Evolutionary conservation across 2,113 vertebrate genomes (phyloP), one percentile per base, ranked within the genome.

Genomic region (Campylomormyrus tamandua): DNA sequence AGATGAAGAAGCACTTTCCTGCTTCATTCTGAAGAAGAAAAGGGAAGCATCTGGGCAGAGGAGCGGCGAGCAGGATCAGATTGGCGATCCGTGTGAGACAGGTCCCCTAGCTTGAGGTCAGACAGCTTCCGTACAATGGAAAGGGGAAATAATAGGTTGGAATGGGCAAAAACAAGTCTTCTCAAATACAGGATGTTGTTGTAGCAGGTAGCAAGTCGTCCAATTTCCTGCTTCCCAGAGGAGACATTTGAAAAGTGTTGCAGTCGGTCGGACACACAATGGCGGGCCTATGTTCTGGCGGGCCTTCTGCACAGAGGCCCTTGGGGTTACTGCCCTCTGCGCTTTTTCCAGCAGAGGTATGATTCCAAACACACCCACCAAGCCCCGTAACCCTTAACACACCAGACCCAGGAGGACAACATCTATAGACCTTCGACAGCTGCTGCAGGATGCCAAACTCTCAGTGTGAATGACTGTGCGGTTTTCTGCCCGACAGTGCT

Each of bases 161-260:
- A 96, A 96, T 95, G 95, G 95, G 95, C 93, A 94, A 95, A 96
- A 94, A 95, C 95, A 95, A 93, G 94, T 92, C 95, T 96, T 96
- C 96, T 96, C 95, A 95, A 96, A 95, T 95, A 94, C 96, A 96
- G 96, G 96, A 96, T 96, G 96, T 96, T 96, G 96, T 96, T 96
- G 94, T 96, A 96, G 95, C 96, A 96, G 96, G 96, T 96, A 96
- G 96, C 94, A 95, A 96, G 95, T 96, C 95, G 95, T 96, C 95
- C 95, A 96, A 96, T 96, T 96, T 96, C 96, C 96, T 96, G 95
- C 95, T 96, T 96, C 96, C 95, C 95, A 95, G 96, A 96, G 95
- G 96, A 96, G 96, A 96, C 95, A 96, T 95, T 93, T 93, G 92
- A 89, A 15, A 91, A 94, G 93, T 93, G 92, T 70, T 90, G 93